Evolutionary conservation across 64 coral and sea anemone species (phyloP), one percentile per base, ranked within the genome.

Genomic region (Pocillopora damicornis): DNA sequence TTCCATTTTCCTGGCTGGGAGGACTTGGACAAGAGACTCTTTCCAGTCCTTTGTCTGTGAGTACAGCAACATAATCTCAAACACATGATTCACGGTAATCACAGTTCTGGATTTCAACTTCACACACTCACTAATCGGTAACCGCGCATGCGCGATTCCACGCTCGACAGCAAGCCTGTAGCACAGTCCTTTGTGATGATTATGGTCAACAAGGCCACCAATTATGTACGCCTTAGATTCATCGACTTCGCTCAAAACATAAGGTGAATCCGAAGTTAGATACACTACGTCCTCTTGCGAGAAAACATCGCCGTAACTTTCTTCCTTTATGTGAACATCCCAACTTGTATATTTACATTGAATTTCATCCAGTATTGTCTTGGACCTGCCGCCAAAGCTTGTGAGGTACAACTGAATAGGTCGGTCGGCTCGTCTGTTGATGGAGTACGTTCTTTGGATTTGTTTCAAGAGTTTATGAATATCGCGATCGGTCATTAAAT

Each of bases 161-260:
- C 87, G 89, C 69, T 98, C 79, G 1, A 90, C 64, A 13, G 96
- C 96, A 15, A 90, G 71, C n/a, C 90, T 78, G 78, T 95, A 90
- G 67, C 96, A 98, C 8, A 94, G 57, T 35, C 96, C 96, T 80
- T 98, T 98, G 22, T 93, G 96, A 60, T 98, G 93, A 71, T 98
- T 98, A 62, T 98, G 96, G 69, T 98, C 96, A 26, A 98, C 96
- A 61, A 98, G 90, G 11, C 96, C 96, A 11, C 96, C 96, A 74
- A 98, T 98, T 13, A 98, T 91, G 77, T 92, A 90, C 5, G 89
- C 87, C 75, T 98, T 98, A 11, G 96, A 90, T 85, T 92, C 72
- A 22, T 98, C 96, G 75, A 98, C 15, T 64, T 89, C 77, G 76
- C 80, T 75, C 61, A 98, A 63, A 5, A 95, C 88, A 79, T 98